A percentile compares a stretch with the other conserved stretches of the same genome.
phyloP scores from a whole-genome alignment of 2,113 vertebrate species.

The Scomber japonicus region DNA sequence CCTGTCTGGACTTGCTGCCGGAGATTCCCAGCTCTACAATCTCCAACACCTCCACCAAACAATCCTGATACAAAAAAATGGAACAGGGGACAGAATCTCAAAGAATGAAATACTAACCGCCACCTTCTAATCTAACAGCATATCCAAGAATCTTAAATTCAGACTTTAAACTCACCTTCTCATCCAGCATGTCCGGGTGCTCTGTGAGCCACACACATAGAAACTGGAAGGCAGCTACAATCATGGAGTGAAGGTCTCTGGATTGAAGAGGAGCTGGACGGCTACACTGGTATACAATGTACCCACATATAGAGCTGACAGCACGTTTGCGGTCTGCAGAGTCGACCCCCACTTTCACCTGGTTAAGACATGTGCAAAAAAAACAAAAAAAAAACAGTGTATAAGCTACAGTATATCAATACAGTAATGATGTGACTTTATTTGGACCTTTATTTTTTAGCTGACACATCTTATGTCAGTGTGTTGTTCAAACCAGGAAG shows the following conservation, averaged over 20 bases:
- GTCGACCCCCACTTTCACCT: slow-evolving; percentile 92
- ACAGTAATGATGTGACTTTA: no score
- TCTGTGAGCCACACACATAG: slow-evolving; percentile 97
- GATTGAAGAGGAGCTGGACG: slow-evolving; percentile 95
- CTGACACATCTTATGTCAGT: no score
- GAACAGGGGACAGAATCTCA: not conserved
- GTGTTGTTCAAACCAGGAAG: no score
- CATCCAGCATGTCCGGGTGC: slow-evolving; percentile 94
- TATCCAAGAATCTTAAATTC: not conserved
- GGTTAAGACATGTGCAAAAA: not conserved
- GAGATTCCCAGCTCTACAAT: slow-evolving; percentile 97
- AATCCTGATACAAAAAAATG: slow-evolving; percentile 85
- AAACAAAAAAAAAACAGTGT: not conserved
- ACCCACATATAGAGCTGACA: slow-evolving; percentile 92
- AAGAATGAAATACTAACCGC: not conserved
- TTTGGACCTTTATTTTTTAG: no score
- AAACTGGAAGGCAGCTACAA: slow-evolving; percentile 97
- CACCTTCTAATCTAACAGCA: not conserved
- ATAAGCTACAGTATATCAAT: not conserved
- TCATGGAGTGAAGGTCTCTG: slow-evolving; percentile 97
- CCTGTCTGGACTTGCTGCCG: slow-evolving; percentile 94
- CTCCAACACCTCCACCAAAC: slow-evolving; percentile 95
- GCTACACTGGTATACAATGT: slow-evolving; percentile 96
- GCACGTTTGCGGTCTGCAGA: slow-evolving; percentile 89
- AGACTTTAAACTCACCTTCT: slow-evolving; percentile 86